phyloP scores from a whole-genome alignment of 2,113 vertebrate species.

The Asarcornis scutulata region DNA sequence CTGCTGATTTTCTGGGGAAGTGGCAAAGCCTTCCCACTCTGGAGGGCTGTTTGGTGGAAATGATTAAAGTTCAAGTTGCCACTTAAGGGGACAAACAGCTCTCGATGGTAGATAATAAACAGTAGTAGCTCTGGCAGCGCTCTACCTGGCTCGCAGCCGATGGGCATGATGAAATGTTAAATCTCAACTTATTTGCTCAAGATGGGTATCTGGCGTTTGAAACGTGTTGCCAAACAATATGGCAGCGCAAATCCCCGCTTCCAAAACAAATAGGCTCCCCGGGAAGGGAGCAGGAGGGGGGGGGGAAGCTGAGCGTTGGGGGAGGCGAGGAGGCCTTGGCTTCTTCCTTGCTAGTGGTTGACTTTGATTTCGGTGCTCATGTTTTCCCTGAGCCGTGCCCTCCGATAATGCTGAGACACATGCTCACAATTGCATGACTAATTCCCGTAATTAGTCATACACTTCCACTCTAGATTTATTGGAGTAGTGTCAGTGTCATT shows the following conservation, averaged over 20 bases:
- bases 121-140: background rate
- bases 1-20: background rate
- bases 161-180: constrained; percentile 20
- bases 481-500: background rate
- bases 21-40: background rate
- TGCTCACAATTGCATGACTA: constrained; percentile 44
- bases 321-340: background rate
- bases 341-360: background rate
- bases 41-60: background rate
- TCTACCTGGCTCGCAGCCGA: background rate
- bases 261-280: background rate
- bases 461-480: constrained; percentile 6
- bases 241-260: background rate
- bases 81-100: constrained; percentile 28
- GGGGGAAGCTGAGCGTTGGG: background rate
- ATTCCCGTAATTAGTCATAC: constrained; percentile 40
- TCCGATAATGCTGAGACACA: constrained; percentile 9
- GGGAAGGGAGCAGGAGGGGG: background rate
- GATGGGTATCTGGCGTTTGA: constrained; percentile 22
- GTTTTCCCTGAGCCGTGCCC: constrained; percentile 12
- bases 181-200: constrained; percentile 41
- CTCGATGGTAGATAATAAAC: constrained; percentile 6
- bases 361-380: background rate
- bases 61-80: constrained; percentile 30
- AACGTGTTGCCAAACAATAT: constrained; percentile 9